Conservation (phyloP, 30 jellyfish, hydroid and myxozoan species). For the Mastigias papua region DNA sequence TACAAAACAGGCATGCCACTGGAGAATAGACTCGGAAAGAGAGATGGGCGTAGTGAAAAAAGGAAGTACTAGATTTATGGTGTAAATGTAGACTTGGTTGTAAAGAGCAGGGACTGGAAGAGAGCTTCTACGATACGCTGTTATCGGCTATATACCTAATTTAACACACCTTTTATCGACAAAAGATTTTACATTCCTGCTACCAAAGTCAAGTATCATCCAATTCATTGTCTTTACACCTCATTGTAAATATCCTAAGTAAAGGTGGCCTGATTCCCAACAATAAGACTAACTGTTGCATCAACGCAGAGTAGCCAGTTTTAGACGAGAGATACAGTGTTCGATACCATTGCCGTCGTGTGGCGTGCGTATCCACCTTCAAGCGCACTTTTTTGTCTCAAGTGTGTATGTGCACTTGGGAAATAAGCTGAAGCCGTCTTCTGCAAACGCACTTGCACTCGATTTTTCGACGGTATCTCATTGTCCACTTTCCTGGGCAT, state of each 20-base stretch:
- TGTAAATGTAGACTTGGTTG: no score
- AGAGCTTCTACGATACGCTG: not conserved
- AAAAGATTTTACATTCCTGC: no score
- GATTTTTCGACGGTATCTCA: not conserved
- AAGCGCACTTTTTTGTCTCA: not conserved
- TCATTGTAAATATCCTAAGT: not conserved
- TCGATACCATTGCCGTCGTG: slow-evolving; percentile 7
- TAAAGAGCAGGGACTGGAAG: no score
- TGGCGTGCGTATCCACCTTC: slow-evolving; percentile 2
- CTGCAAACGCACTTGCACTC: not conserved
- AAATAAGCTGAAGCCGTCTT: not conserved
- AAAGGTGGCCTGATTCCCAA: not conserved
- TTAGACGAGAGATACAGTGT: slow-evolving; percentile 13
- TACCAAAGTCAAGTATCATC: not conserved
- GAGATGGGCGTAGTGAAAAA: no score
- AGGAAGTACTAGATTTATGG: no score
- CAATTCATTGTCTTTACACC: not conserved
- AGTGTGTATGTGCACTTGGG: not conserved
- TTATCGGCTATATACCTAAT: not conserved
- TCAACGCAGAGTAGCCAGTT: not conserved
- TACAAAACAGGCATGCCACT: no score
- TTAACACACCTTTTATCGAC: not conserved
- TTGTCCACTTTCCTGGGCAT: not conserved
- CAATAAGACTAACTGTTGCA: not conserved
- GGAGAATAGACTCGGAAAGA: no score